Base-by-base conservation (phyloP, 2,113 vertebrate species). In the Opisthocomus hoazin region DNA sequence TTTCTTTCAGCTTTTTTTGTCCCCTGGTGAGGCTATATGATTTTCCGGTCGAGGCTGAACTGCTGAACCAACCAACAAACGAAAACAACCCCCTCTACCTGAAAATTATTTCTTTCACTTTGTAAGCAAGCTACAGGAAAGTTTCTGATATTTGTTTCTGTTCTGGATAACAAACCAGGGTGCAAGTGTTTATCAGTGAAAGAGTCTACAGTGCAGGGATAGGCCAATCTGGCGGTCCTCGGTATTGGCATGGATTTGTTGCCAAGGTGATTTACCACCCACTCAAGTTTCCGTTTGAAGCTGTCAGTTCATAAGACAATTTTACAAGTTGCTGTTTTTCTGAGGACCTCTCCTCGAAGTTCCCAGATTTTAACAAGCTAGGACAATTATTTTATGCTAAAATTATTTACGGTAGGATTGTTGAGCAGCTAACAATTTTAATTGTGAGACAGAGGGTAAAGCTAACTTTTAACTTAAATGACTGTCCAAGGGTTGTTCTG, bases 171-270 rank as follows among this genome's bases (percentile, higher is more conserved):
- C 15, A 69, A 76, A 30, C 26, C 48, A 8, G 2, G 4, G 30
- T 45, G n/a, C 43, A 10, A 51, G 48, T 26, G 41, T 75, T 81
- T 15, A 20, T 80, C 56, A 57, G 58, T 15, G 58, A 11, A 15
- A 30, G 74, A 79, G 43, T 43, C 56, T 57, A 3, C n/a, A 11
- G 45, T 57, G 64, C 78, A 36, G 77, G 10, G 39, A 51, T 34
- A 37, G 89, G 71, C 69, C 75, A 83, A 51, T 79, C 65, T 86
- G 54, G 86, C 43, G 3, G 4, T 91, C 84, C 84, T 93, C 12
- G 3, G 23, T 95, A 74, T 53, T 61, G 63, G 27, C 15, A 20
- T 76, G 77, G 94, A 96, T 95, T 93, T 94, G 84, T 97, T 96
- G 87, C 89, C 60, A 75, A 51, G 88, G 91, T 96, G 86, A 83